Percentiles rank a stretch among this genome's conserved stretches.
phyloP scores from a whole-genome alignment of 2,888 invertebrate genomes.

The Eupithecia tripunctaria region DNA sequence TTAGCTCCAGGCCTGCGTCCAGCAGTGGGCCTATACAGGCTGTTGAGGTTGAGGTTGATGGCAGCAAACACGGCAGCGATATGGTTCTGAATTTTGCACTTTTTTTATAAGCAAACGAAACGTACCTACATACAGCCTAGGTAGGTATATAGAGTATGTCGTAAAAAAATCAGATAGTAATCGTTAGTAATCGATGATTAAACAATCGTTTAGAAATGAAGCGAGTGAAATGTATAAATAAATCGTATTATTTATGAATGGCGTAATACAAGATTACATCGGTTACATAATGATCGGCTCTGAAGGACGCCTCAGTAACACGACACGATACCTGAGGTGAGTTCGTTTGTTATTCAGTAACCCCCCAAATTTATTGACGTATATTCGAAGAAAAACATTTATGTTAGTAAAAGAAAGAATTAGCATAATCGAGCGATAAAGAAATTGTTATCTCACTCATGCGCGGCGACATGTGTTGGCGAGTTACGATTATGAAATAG shows the following conservation, averaged over 20 bases:
- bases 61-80: background rate
- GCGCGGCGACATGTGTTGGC: background rate
- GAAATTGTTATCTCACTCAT: constrained; percentile 2
- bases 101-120: no score
- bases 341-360: constrained; percentile 29
- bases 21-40: no score
- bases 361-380: constrained; percentile 36
- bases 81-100: background rate
- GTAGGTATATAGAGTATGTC: background rate
- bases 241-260: constrained; percentile 47
- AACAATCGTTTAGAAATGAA: constrained; percentile 36
- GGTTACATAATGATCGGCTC: constrained; percentile 49
- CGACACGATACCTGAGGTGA: constrained; percentile 47
- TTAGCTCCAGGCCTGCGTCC: no score
- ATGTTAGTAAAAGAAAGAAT: constrained; percentile 43
- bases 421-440: constrained; percentile 1
- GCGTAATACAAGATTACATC: constrained; percentile 48
- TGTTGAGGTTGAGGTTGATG: no score
- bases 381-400: constrained; percentile 30
- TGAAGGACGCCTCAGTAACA: constrained; percentile 58
- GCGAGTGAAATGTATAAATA: constrained; percentile 47
- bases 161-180: background rate
- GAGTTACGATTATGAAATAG: constrained; percentile 4
- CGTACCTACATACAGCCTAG: background rate
- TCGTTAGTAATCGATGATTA: constrained; percentile 19